These are phyloP conservation scores for Coturnix japonica DNA, from an alignment of 2,113 vertebrate species.

Conservation along the genomic window DNA sequence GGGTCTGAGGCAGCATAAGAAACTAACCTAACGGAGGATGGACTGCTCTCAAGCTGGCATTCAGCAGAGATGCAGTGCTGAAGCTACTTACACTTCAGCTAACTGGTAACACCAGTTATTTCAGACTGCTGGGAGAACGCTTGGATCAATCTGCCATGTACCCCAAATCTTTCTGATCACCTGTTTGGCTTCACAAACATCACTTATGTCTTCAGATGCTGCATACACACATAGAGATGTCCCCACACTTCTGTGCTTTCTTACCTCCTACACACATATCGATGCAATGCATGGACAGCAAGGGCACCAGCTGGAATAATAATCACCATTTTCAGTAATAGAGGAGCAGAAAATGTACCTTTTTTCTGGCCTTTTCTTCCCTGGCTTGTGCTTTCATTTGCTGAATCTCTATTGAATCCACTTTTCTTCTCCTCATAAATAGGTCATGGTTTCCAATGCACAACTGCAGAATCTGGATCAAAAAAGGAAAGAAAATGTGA, in stretches of 20 bases:
- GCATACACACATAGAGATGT: neutral
- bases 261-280: neutral
- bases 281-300: neutral
- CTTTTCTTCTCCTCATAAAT: constrained; percentile 92
- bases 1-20: neutral
- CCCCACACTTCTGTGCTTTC: neutral
- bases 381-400: constrained; percentile 94
- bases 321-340: neutral
- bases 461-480: constrained; percentile 85
- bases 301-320: constrained; percentile 15
- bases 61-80: neutral
- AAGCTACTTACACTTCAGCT: neutral
- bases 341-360: constrained; percentile 71
- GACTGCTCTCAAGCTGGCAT: neutral
- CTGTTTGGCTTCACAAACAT: neutral
- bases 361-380: constrained; percentile 91
- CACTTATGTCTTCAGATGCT: neutral
- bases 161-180: neutral
- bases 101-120: neutral
- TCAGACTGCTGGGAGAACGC: neutral
- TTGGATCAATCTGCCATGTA: neutral
- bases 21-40: neutral
- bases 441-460: constrained; percentile 92
- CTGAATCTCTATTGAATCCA: constrained; percentile 91
- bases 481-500: neutral